Base-by-base conservation (phyloP, 2,113 vertebrate genomes). In the Gallinago undulata region DNA sequence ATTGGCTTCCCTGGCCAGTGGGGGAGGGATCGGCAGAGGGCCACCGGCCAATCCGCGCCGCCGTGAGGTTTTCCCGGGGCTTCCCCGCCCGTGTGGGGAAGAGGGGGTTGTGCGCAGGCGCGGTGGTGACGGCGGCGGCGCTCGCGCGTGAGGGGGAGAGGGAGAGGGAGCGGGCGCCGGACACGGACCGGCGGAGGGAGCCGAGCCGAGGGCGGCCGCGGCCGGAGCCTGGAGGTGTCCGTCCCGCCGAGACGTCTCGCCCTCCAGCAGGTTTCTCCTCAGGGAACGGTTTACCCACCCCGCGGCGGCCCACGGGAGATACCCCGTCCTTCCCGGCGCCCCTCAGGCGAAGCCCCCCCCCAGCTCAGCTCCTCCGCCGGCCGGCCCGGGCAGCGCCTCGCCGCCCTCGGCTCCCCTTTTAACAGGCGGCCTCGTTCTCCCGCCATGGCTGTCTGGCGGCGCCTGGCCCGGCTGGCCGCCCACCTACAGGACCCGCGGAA, bases 401-500 rank as follows among this genome's bases (percentile, higher is more conserved):
- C 60, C 47, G 31, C 39, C 18, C 30, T 70, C 30, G 19, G 70
- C 75, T 15, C 33, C 25, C 17, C 8, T n/a, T 14, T 7, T 11
- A 30, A 28, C 69, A 18, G 59, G 55, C 28, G 35, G 39, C 48
- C 30, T 60, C 41, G 31, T 56, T 14, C 9, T 35, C 77, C 60
- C 64, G 89, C 55, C 69, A 98, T 98, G 98, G 96, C 97, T 68
- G n/a, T 95, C 63, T 17, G 93, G 57, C 97, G 76, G 68, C 95
- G 93, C 73, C 90, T 98, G 85, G 73, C 64, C 22, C 90, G 82
- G 57, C 95, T 98, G 68, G 94, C 93, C 27, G n/a, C 75, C 14
- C 95, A 95, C 43, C 96, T 99, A 66, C 98, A 98, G 90, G 99
- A 99, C 96, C 99, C 99, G 11, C 97, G 97, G 75, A 98, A 98